Evolutionary conservation across 2,113 vertebrate genomes (phyloP), one percentile per base, ranked within the genome.

Genomic region (Anguilla japonica): DNA sequence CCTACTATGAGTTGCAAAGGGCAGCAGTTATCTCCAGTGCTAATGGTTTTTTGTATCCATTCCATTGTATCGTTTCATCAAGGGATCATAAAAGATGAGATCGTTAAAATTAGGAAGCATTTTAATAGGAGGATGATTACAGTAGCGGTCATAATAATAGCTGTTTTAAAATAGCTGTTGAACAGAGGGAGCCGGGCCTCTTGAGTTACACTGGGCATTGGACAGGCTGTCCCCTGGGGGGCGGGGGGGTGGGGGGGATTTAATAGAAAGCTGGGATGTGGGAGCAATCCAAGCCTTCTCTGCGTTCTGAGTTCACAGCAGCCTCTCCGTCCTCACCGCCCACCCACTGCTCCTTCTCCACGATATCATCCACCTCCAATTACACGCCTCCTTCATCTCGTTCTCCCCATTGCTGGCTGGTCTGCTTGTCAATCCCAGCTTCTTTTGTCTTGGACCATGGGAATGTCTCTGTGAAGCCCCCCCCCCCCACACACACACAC

Each of bases 221-320:
- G 57, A 14, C 15, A 14, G 57, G 18, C 57, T 60, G 57, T 46
- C 43, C 43, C 43, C 43, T 46, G 43, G 50, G 43, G 43, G 4
- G 43, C 8, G 43, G 43, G 43, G 43, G 43, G 43, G 43, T 46
- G 43, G 4, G 43, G 43, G 43, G 43, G 43, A n/a, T 46, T 6
- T 46, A 46, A 46, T 46, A 9, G 43, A 9, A 46, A 46, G 4
- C 43, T 46, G 43, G 0, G 5, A 46, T 46, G 43, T 46, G 43
- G 43, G 43, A 46, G 43, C 43, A 46, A 1, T 46, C 43, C 43
- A 46, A 6, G 43, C 15, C 57, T 0, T 60, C 94, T 89, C 91
- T 26, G 39, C 91, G 93, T 90, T 93, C 91, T 90, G 89, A 86
- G 89, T 88, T 92, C 91, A 90, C 41, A 71, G 26, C 46, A 1